Evolutionary conservation across 1,140 invertebrate species (phyloP).

Genomic region (Ostrea denselamellosa): DNA sequence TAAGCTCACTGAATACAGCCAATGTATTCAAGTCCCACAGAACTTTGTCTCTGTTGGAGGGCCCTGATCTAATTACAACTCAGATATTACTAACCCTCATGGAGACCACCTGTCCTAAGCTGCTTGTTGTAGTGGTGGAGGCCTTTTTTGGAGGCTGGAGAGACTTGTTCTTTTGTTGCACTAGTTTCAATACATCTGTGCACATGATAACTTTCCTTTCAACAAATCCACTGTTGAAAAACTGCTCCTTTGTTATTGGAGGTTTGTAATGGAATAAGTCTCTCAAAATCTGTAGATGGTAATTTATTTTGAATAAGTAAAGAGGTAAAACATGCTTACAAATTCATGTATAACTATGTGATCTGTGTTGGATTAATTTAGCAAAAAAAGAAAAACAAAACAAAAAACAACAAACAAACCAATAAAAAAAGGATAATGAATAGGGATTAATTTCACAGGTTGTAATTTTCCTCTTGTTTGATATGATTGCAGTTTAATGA

Average conservation of each 20-base stretch:
- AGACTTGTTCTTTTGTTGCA: slow-evolving; percentile 56
- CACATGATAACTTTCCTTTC: slow-evolving; percentile 73
- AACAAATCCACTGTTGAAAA: slow-evolving; percentile 67
- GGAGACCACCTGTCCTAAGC: slow-evolving; percentile 11
- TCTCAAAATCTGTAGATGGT: slow-evolving; percentile 63
- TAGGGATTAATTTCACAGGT: too few relatives aligned
- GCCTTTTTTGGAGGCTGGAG: slow-evolving; percentile 45
- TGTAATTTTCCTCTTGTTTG: too few relatives aligned
- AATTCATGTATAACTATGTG: too few relatives aligned
- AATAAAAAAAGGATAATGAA: too few relatives aligned
- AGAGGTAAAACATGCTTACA: background rate
- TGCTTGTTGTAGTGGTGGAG: slow-evolving; percentile 46
- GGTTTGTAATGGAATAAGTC: slow-evolving; percentile 73
- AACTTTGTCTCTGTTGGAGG: too few relatives aligned
- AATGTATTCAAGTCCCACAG: too few relatives aligned
- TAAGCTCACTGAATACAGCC: too few relatives aligned
- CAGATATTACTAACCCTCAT: background rate
- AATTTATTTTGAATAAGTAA: background rate
- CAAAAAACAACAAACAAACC: too few relatives aligned
- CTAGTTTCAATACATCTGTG: slow-evolving; percentile 62
- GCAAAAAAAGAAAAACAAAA: too few relatives aligned
- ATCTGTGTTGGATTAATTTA: too few relatives aligned
- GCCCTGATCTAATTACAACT: too few relatives aligned
- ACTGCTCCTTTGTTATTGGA: slow-evolving; percentile 69
- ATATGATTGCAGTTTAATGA: too few relatives aligned